A percentile compares a stretch with the other conserved stretches of the same genome.
phyloP scores from a whole-genome alignment of 2,113 vertebrate species.

The human (Homo sapiens) region GRCh38 chr7:108207001-108207500 shows the following conservation, averaged over 20 bases:
- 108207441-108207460: constrained; percentile 3
- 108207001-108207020: not conserved
- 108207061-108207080: not conserved
- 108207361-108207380: not conserved
- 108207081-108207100: not conserved
- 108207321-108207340: not conserved
- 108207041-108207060: not conserved
- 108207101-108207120: not conserved
- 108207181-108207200: not conserved
- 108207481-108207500: not conserved
- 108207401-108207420: not conserved
- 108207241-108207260: not conserved
- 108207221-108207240: not conserved
- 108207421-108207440: not conserved
- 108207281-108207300: not conserved
- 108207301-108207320: not conserved
- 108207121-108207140: not conserved
- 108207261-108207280: not conserved
- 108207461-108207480: not conserved
- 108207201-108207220: constrained; percentile 1
- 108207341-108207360: not conserved
- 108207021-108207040: not conserved
- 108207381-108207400: not conserved
- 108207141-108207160: not conserved
- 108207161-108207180: not conserved